These are phyloP conservation scores for Notarius lentiginosus DNA, from an alignment of 2,113 vertebrate species.

Conservation along the genomic window DNA sequence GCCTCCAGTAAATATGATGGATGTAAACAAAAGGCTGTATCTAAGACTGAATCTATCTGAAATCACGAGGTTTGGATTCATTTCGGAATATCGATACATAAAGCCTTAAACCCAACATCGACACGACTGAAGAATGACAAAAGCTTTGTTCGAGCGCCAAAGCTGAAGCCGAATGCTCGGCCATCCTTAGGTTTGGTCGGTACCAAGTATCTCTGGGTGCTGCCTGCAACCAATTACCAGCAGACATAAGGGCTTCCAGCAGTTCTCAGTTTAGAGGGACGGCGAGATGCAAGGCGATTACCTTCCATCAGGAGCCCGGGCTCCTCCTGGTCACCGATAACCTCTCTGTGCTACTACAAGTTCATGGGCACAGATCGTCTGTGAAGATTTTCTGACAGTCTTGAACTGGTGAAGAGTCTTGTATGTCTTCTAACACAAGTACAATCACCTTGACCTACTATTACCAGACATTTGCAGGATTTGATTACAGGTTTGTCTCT, in stretches of 20 bases:
- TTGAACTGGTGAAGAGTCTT: background rate
- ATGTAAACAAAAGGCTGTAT: background rate
- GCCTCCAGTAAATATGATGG: background rate
- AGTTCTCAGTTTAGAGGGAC: slow-evolving; percentile 30
- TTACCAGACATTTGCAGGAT: background rate
- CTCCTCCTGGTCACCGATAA: slow-evolving; percentile 39
- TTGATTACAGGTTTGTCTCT: slow-evolving; percentile 15
- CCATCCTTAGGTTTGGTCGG: background rate
- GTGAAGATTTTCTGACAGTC: background rate
- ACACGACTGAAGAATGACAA: background rate
- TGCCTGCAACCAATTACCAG: slow-evolving; percentile 48
- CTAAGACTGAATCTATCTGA: background rate
- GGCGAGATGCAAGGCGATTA: slow-evolving; percentile 42
- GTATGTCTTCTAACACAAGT: background rate
- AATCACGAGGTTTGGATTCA: background rate
- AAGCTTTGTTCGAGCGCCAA: slow-evolving; percentile 22
- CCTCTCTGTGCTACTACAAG: slow-evolving; percentile 12
- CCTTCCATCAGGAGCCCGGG: slow-evolving; percentile 41
- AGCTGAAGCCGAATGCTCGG: slow-evolving; percentile 18
- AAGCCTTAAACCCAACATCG: background rate
- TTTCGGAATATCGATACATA: background rate
- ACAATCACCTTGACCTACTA: slow-evolving; percentile 5
- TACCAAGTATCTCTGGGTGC: background rate
- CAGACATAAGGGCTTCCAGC: slow-evolving; percentile 35
- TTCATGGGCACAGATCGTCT: background rate